Evolutionary conservation across 2,888 invertebrate genomes (phyloP).

Genomic region (Ochropacha duplaris): DNA sequence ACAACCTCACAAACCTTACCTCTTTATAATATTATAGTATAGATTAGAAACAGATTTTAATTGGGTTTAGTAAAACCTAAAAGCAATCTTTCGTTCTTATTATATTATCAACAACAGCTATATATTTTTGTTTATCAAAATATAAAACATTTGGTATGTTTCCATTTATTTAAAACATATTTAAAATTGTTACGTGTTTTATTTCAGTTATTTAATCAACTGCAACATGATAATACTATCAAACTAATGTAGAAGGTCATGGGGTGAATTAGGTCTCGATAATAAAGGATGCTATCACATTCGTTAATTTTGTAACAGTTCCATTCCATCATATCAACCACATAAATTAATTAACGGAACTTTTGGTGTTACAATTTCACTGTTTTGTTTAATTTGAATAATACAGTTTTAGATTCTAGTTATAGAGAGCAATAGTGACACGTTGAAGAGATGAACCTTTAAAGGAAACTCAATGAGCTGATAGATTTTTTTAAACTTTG

Average conservation of each 20-base stretch:
- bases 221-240: constrained; percentile 27
- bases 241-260: constrained; percentile 37
- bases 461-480: no score
- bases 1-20: no score
- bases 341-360: constrained; percentile 10
- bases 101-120: background rate
- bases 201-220: constrained; percentile 12
- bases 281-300: constrained; percentile 40
- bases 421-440: no score
- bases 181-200: background rate
- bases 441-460: no score
- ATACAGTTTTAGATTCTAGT: no score
- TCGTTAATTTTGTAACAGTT: constrained; percentile 29
- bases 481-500: no score
- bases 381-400: background rate
- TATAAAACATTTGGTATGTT: background rate
- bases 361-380: background rate
- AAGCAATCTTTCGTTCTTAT: no score
- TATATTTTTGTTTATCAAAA: background rate
- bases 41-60: no score
- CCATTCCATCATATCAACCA: constrained; percentile 3
- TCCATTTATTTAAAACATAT: background rate
- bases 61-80: no score
- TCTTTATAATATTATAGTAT: no score
- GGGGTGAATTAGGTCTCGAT: constrained; percentile 34